These are phyloP conservation scores for Parambassis ranga DNA, from an alignment of 2,797 vertebrate species.

Conservation along the genomic window DNA sequence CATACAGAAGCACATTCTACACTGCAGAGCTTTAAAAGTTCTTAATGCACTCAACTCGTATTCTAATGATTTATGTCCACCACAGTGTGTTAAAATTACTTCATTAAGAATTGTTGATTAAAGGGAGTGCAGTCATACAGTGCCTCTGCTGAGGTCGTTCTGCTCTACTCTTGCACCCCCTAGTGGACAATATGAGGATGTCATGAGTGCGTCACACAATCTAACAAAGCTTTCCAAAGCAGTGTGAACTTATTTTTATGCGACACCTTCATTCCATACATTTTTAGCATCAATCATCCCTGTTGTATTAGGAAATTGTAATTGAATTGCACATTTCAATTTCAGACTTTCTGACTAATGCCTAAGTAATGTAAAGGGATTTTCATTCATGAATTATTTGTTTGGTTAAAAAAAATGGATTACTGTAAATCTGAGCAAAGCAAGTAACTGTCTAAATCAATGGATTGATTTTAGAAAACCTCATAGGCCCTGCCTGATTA, in stretches of 20 bases:
- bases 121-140: not conserved
- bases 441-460: not conserved
- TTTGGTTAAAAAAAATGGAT: too few relatives aligned
- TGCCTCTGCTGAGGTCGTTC: slow-evolving; percentile 17
- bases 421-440: too few relatives aligned
- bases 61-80: slow-evolving; percentile 32
- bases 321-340: too few relatives aligned
- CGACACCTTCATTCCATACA: not conserved
- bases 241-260: not conserved
- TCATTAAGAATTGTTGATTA: slow-evolving; percentile 38
- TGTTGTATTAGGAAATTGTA: not conserved
- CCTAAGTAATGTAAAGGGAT: too few relatives aligned
- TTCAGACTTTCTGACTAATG: too few relatives aligned
- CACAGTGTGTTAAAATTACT: slow-evolving; percentile 35
- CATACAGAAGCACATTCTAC: not conserved
- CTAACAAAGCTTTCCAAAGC: not conserved
- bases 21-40: slow-evolving; percentile 5
- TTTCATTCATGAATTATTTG: too few relatives aligned
- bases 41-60: slow-evolving; percentile 20
- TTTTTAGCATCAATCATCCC: not conserved
- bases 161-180: slow-evolving; percentile 69
- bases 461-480: not conserved
- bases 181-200: slow-evolving; percentile 52
- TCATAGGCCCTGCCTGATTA: not conserved
- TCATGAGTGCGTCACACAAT: not conserved